phyloP scores from a whole-genome alignment of 2,113 vertebrate genomes.

The Terrapene triunguis region DNA sequence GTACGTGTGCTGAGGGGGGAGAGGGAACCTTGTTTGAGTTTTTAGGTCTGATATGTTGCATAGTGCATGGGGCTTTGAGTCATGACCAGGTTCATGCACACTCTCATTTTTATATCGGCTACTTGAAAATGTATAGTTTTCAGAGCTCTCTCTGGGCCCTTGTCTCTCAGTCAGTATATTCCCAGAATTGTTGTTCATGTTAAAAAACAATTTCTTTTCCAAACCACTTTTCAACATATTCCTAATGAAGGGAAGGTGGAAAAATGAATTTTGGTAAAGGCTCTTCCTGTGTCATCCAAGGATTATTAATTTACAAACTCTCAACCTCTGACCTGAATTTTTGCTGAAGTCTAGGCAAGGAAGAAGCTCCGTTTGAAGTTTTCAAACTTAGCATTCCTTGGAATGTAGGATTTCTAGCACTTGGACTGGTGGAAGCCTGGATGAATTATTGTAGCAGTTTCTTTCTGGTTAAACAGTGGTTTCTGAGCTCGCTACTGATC shows the following conservation, averaged over 20 bases:
- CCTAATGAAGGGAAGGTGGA: background rate
- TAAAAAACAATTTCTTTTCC: background rate
- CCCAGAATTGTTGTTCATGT: rapidly evolving
- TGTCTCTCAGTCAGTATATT: background rate
- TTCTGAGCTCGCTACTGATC: background rate
- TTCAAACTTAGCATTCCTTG: conserved; percentile 20
- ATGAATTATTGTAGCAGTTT: conserved; percentile 59
- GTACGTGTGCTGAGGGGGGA: background rate
- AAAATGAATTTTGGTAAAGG: conserved; percentile 57
- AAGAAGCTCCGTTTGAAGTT: conserved; percentile 77
- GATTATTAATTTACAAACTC: conserved; percentile 81
- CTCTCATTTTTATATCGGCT: background rate
- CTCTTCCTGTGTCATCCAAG: conserved; percentile 70
- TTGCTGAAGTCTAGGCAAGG: conserved; percentile 63
- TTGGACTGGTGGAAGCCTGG: conserved; percentile 62
- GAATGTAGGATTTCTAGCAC: conserved; percentile 53
- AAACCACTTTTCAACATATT: background rate
- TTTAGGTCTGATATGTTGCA: background rate
- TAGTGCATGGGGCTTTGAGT: background rate
- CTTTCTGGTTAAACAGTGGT: background rate
- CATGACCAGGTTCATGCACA: background rate
- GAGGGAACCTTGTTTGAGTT: background rate
- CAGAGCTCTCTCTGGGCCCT: background rate
- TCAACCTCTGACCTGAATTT: conserved; percentile 77
- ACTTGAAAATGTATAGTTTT: background rate